Conservation (phyloP, 2,888 invertebrate genomes). For the Drosophila differens region DNA sequence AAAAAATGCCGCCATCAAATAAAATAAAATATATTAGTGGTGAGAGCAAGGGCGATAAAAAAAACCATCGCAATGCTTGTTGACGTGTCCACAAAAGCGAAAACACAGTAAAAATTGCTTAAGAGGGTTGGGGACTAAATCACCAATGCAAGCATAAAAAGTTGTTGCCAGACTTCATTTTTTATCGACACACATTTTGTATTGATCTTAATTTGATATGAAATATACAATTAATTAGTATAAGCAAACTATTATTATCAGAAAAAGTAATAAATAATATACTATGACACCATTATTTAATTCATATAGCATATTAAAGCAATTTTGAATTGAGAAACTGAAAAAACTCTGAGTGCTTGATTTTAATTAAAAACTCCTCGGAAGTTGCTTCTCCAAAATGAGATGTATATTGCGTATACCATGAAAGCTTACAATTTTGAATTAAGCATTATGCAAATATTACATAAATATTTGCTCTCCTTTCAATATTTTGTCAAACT, state of each 20-base stretch:
- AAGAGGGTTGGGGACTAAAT: constrained; percentile 26
- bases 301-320: background rate
- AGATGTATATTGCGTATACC: background rate
- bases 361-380: background rate
- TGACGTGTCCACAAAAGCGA: constrained; percentile 44
- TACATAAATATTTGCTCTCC: background rate
- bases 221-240: constrained; percentile 5
- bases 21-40: constrained; percentile 74
- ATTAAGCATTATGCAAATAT: background rate
- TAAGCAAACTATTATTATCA: background rate
- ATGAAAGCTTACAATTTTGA: background rate
- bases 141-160: background rate
- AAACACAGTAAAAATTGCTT: constrained; percentile 58
- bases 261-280: background rate
- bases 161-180: background rate
- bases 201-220: background rate
- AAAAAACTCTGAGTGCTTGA: background rate
- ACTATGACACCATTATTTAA: background rate
- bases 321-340: background rate
- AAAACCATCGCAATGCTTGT: constrained; percentile 55
- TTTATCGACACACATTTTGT: background rate
- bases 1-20: constrained; percentile 62
- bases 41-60: constrained; percentile 54
- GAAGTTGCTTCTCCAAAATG: background rate
- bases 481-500: background rate